Evolutionary conservation across 30 jellyfish, hydroid and myxozoan genomes (phyloP), one percentile per base, ranked within the genome.

Genomic region (Calvadosia cruxmelitensis): DNA sequence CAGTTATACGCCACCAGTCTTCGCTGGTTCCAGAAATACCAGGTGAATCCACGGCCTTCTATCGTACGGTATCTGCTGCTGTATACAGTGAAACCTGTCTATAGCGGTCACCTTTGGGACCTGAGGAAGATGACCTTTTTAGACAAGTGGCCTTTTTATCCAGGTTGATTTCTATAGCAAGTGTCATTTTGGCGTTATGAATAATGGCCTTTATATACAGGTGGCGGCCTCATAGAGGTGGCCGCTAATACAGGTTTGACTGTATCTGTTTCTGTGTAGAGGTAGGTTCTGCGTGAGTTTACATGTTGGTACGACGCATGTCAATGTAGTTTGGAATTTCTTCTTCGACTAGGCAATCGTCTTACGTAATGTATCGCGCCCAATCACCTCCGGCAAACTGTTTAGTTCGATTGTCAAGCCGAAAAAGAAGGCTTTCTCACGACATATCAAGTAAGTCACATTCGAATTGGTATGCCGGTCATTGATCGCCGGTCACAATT

Each of bases 1-100:
- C 73, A 49, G 50, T 52, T 89, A 52, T 89, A 89, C 53, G 98
- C 98, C 20, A 89, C 94, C 68, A 89, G 94, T 20, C 71, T 89
- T 35, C 52, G 95, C 29, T 89, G 98, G 98, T 78, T 89, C 53
- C 98, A 89, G 67, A 89, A 81, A 49, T 89, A 79, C 74, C 98
- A 82, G 82, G 93, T 72, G 15, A 26, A 50, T 27, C 24, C 32
- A 27, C 32, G 7, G 27, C 13, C 24, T 57, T 3, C 7, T 5
- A 5, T 57, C 24, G 69, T 57, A 3, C 7, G 7, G 24, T 57
- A 5, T 27, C 33, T 57, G 12, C 13, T 57, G 13, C 7, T 57
- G 5, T 57, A 57, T 57, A 27, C 12, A 3, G 69, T 16, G 15
- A 5, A 10, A 23, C 5, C 30, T 3, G 10, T 30, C 10, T n/a